Percentiles rank a stretch among this genome's conserved stretches.
phyloP scores from a whole-genome alignment of 2,113 vertebrate species.

The Hydropotes inermis region DNA sequence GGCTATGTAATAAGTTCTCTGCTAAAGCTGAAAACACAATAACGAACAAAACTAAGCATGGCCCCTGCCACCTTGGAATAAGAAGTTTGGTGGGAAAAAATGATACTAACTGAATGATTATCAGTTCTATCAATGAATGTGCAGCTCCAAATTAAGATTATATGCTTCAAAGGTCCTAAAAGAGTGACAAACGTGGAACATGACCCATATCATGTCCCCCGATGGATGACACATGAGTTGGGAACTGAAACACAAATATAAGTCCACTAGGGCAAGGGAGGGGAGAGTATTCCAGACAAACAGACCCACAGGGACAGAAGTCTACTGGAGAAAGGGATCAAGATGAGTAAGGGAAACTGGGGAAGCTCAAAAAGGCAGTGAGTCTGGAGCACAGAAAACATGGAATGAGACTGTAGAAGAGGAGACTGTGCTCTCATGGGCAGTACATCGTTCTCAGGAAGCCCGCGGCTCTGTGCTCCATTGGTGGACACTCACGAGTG shows the following conservation, averaged over 20 bases:
- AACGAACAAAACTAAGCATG: neutral
- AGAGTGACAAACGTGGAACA: neutral
- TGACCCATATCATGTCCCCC: rapidly evolving
- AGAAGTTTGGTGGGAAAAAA: neutral
- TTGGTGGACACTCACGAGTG: rapidly evolving
- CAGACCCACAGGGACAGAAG: neutral
- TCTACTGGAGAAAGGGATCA: neutral
- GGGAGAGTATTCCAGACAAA: neutral
- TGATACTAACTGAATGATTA: neutral
- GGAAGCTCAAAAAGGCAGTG: neutral
- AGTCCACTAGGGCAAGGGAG: neutral
- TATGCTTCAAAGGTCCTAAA: neutral
- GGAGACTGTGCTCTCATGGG: rapidly evolving
- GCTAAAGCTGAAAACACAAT: neutral
- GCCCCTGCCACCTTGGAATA: neutral
- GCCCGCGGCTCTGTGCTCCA: rapidly evolving
- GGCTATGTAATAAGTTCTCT: neutral
- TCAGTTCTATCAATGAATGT: rapidly evolving
- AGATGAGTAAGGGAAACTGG: neutral
- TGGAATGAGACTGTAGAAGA: rapidly evolving
- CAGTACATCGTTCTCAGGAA: rapidly evolving
- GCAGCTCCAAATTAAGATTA: neutral
- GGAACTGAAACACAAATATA: neutral
- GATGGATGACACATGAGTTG: neutral
- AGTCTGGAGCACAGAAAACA: neutral